These are phyloP conservation scores for Megalops cyprinoides DNA, from an alignment of 2,797 vertebrate species.

Conservation along the genomic window DNA sequence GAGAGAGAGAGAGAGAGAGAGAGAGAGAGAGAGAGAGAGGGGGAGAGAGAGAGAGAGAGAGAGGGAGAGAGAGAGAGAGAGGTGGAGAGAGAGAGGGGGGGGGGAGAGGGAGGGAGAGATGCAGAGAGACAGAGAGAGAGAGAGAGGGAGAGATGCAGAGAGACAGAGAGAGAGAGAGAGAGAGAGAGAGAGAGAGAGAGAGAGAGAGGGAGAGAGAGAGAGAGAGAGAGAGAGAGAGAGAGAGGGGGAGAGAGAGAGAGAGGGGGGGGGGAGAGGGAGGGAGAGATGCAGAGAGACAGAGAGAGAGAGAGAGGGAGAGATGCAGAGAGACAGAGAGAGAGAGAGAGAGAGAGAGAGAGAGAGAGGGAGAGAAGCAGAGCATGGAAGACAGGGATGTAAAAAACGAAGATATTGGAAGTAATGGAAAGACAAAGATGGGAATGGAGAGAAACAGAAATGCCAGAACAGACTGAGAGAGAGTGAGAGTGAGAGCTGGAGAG, in stretches of 20 bases:
- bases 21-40: background rate
- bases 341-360: too few relatives aligned
- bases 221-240: background rate
- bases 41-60: background rate
- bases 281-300: too few relatives aligned
- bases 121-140: conserved; percentile 17
- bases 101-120: conserved; percentile 22
- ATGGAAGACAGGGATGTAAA: conserved; percentile 19
- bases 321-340: background rate
- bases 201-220: background rate
- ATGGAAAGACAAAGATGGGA: too few relatives aligned
- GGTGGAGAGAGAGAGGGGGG: conserved; percentile 24
- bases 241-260: too few relatives aligned
- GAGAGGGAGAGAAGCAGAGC: background rate
- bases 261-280: background rate
- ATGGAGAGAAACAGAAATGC: too few relatives aligned
- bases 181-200: background rate
- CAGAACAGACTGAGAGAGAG: too few relatives aligned
- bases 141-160: background rate
- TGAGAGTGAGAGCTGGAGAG: background rate
- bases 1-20: background rate
- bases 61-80: conserved; percentile 30
- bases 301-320: background rate
- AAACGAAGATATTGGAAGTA: too few relatives aligned
- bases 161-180: background rate